These are phyloP conservation scores for Lysandra bellargus DNA, from an alignment of 2,888 invertebrate genomes.

Conservation along the genomic window DNA sequence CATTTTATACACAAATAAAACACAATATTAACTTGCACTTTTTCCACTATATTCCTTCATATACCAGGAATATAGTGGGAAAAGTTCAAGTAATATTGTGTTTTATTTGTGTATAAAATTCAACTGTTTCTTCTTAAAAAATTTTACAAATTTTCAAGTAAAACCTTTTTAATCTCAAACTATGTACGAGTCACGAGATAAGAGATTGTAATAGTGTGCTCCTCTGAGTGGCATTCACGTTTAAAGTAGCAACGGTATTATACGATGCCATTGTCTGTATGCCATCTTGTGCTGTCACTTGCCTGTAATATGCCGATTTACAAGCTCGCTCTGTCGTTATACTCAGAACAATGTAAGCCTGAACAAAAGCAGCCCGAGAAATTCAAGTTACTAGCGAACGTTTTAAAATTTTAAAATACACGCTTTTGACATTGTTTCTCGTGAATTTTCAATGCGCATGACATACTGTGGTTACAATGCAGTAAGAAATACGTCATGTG, in stretches of 20 bases:
- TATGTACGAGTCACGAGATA: not conserved
- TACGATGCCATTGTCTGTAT: conserved; percentile 32
- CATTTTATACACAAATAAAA: too few species aligned
- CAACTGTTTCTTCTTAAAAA: not conserved
- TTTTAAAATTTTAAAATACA: conserved; percentile 13
- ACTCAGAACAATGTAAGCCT: conserved; percentile 21
- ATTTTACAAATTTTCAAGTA: not conserved
- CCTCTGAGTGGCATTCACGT: conserved; percentile 29
- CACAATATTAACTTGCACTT: too few species aligned
- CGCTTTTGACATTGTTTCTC: conserved; percentile 3
- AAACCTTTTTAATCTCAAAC: not conserved
- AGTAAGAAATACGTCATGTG: not conserved
- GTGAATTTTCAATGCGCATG: not conserved
- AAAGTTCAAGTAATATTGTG: too few species aligned
- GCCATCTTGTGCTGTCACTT: conserved; percentile 32
- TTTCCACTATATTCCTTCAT: too few species aligned
- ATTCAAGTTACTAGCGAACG: conserved; percentile 5
- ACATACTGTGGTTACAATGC: conserved; percentile 6
- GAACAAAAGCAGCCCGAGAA: conserved; percentile 1
- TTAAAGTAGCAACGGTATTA: conserved; percentile 32
- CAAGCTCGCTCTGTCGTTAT: conserved; percentile 25
- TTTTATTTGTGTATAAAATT: not conserved
- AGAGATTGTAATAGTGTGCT: not conserved
- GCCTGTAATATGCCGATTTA: conserved; percentile 34
- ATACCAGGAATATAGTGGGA: too few species aligned